Evolutionary conservation across 2,113 vertebrate species (phyloP).

Genomic region (Fulmarus glacialis): DNA sequence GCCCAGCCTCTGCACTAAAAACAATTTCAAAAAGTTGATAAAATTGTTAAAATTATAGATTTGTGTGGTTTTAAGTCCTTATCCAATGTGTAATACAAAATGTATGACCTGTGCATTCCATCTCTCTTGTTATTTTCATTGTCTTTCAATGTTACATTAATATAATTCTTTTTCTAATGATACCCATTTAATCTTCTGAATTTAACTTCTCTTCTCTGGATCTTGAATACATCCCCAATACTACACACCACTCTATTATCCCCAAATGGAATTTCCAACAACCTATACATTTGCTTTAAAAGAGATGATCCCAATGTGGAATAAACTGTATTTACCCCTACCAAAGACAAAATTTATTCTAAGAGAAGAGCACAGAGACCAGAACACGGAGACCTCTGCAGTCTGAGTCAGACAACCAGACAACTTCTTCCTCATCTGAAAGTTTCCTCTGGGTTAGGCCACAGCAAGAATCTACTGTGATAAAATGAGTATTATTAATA

Average conservation of each 20-base stretch:
- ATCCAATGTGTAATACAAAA: not conserved
- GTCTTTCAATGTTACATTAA: not conserved
- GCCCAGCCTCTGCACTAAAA: not conserved
- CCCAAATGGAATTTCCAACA: not conserved
- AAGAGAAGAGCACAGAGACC: not conserved
- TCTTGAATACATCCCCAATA: not conserved
- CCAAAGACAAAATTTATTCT: not conserved
- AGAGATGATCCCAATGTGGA: not conserved
- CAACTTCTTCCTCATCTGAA: not conserved
- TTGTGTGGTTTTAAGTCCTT: not conserved
- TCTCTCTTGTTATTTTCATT: not conserved
- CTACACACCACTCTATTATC: not conserved
- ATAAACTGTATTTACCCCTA: not conserved
- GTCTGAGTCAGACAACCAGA: not conserved
- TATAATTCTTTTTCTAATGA: not conserved
- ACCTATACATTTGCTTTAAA: not conserved
- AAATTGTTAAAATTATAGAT: not conserved
- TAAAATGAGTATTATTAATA: not conserved
- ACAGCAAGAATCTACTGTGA: not conserved
- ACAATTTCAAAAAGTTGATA: not conserved
- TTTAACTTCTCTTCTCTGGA: not conserved
- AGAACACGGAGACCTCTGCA: not conserved
- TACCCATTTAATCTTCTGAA: not conserved
- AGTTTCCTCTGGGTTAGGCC: not conserved
- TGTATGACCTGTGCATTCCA: not conserved